Conservation (phyloP, 2,888 invertebrate genomes). For the Spodoptera exigua region DNA sequence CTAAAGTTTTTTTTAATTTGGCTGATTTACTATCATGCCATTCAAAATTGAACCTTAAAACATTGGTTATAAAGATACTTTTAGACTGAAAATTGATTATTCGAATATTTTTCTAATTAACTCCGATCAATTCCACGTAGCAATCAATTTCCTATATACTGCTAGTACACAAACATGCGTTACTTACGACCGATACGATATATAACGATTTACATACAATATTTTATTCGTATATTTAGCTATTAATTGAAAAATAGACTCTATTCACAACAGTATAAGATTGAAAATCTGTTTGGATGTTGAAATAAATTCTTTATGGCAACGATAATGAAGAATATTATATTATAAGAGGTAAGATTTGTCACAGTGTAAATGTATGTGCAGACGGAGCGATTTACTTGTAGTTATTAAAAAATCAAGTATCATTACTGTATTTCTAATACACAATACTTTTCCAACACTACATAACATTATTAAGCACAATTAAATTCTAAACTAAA, state of each 20-base stretch:
- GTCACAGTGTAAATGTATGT: constrained; percentile 27
- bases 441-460: too few relatives aligned
- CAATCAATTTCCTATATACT: constrained; percentile 17
- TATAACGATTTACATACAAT: constrained; percentile 29
- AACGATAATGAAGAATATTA: constrained; percentile 46
- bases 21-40: too few relatives aligned
- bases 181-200: constrained; percentile 48
- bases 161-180: constrained; percentile 40
- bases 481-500: constrained; percentile 6
- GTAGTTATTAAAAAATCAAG: too few relatives aligned
- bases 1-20: background rate
- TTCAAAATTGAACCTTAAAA: too few relatives aligned
- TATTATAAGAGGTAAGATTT: constrained; percentile 48
- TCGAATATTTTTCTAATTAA: background rate
- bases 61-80: too few relatives aligned
- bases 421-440: background rate
- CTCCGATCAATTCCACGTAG: constrained; percentile 10
- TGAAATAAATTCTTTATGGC: constrained; percentile 34
- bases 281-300: constrained; percentile 39
- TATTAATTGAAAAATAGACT: constrained; percentile 69
- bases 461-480: too few relatives aligned
- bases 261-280: constrained; percentile 37
- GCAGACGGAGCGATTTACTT: constrained; percentile 28
- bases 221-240: constrained; percentile 47
- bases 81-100: too few relatives aligned